A percentile compares a stretch with the other conserved stretches of the same genome.
These are phyloP conservation scores for Ladona fulva DNA, from an alignment of 1,140 invertebrate species.

Conservation along the genomic window DNA sequence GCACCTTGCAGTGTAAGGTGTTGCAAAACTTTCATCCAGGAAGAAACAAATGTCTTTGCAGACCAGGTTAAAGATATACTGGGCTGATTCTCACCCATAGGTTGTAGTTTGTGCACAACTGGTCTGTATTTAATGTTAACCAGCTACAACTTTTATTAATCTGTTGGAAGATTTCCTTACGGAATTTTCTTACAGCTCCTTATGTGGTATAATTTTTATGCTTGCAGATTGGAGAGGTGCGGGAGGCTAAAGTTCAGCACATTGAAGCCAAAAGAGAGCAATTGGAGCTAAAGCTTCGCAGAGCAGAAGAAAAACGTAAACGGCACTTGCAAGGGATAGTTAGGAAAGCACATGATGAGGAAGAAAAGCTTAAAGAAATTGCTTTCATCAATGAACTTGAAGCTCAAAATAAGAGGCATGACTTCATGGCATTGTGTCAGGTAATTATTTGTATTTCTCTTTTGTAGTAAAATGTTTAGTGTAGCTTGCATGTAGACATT, in stretches of 20 bases:
- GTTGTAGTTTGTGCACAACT: no score
- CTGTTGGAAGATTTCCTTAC: no score
- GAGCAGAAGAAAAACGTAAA: conserved; percentile 85
- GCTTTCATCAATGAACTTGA: conserved; percentile 95
- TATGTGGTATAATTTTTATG: conserved; percentile 5
- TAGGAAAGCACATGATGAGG: conserved; percentile 93
- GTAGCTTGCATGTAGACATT: no score
- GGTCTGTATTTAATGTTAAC: no score
- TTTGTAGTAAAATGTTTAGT: no score
- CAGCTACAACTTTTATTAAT: no score
- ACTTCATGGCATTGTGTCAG: conserved; percentile 72
- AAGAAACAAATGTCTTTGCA: no score
- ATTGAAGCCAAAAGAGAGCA: conserved; percentile 10
- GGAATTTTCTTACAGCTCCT: no score
- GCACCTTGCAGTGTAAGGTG: no score
- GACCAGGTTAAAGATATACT: no score
- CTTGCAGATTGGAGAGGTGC: conserved; percentile 71
- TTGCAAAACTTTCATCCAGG: no score
- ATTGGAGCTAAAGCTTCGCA: conserved; percentile 76
- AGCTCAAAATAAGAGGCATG: conserved; percentile 87
- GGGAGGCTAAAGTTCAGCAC: conserved; percentile 61
- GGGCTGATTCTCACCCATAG: no score
- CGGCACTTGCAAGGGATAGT: conserved; percentile 72
- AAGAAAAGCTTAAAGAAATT: conserved; percentile 93
- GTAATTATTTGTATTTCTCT: conserved; percentile 24